phyloP scores from a whole-genome alignment of 2,113 vertebrate species.

The Oceanodroma tethys region DNA sequence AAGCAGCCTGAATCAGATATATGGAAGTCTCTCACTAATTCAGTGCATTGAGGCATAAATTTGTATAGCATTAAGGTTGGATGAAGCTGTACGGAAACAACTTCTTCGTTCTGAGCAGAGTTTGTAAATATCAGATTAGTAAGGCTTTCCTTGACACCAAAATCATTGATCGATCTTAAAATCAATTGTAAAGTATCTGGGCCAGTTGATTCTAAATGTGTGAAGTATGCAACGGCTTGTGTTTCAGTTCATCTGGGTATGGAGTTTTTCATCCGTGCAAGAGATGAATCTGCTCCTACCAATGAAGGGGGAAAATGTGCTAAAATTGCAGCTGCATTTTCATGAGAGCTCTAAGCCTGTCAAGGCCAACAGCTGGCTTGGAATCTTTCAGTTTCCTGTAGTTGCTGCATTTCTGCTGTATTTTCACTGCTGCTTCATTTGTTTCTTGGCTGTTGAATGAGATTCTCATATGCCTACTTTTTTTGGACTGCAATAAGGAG shows the following conservation, averaged over 20 bases:
- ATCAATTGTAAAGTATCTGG: neutral
- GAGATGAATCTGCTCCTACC: neutral
- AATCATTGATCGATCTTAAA: neutral
- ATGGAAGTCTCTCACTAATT: constrained; percentile 41
- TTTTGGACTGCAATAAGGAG: neutral
- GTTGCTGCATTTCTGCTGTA: neutral
- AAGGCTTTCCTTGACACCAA: neutral
- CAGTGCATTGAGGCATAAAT: neutral
- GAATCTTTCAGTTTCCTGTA: neutral
- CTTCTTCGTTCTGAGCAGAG: neutral
- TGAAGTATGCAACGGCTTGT: neutral
- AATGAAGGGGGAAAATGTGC: neutral
- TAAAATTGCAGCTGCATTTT: neutral
- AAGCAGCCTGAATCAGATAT: constrained; percentile 68
- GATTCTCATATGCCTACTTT: neutral
- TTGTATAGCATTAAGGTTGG: neutral
- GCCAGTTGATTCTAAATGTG: neutral
- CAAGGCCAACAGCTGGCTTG: neutral
- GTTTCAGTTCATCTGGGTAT: neutral
- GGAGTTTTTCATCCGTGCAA: neutral
- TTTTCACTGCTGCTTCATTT: neutral
- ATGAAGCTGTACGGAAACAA: neutral
- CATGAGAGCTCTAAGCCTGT: neutral
- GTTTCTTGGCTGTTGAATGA: neutral
- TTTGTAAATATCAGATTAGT: neutral